Evolutionary conservation across 2,888 invertebrate genomes (phyloP).

Genomic region (Hirtodrosophila trivittata): DNA sequence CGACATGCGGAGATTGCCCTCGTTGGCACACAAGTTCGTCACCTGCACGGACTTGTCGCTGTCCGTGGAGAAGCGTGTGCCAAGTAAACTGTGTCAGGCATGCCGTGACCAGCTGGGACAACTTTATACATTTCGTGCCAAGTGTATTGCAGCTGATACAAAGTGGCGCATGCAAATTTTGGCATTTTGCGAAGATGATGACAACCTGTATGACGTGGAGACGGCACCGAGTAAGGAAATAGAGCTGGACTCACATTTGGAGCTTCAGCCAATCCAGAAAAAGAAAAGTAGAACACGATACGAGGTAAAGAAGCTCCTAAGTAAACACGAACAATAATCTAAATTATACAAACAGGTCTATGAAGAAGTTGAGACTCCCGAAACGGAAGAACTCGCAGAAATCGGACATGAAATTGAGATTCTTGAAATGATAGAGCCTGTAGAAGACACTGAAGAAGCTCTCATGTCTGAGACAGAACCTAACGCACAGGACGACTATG

Average conservation of each 20-base stretch:
- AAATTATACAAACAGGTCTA: no score
- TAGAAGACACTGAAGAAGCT: no score
- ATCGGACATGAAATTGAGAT: no score
- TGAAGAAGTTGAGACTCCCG: no score
- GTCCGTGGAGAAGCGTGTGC: conserved; percentile 36
- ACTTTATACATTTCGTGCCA: conserved; percentile 46
- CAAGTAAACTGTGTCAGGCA: conserved; percentile 48
- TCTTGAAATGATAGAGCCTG: no score
- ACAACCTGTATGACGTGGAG: background rate
- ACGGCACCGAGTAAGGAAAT: background rate
- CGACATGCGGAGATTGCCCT: conserved; percentile 36
- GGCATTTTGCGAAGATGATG: conserved; percentile 27
- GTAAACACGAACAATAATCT: no score
- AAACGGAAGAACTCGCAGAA: no score
- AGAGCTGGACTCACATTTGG: background rate
- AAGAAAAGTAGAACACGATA: no score
- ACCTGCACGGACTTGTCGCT: conserved; percentile 54
- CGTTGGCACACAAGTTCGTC: conserved; percentile 60
- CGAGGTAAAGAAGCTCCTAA: no score
- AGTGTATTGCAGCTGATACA: conserved; percentile 51
- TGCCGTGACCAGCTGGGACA: conserved; percentile 49
- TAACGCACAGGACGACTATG: background rate
- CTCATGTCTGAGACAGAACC: background rate
- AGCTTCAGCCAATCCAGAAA: background rate
- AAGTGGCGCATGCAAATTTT: conserved; percentile 56